A percentile compares a stretch with the other conserved stretches of the same genome.
These are phyloP conservation scores for Macroteleia sp. DNA, from an alignment of 2,888 invertebrate species.

Conservation along the genomic window DNA sequence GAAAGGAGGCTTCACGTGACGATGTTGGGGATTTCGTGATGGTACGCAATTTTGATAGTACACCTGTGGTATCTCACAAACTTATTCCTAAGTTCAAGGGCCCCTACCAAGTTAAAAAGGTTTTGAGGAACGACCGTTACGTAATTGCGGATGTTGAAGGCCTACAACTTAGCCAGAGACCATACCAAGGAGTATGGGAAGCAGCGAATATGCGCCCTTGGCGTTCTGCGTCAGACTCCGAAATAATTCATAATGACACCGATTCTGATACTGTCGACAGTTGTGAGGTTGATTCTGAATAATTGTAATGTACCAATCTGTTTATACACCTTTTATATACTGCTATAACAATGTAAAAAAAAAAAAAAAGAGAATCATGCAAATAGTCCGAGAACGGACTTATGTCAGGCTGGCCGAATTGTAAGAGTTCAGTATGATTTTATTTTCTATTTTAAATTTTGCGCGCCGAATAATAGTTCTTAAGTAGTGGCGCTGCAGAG, in stretches of 20 bases:
- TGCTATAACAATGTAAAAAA: neutral
- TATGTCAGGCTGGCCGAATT: neutral
- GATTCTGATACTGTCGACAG: too few relatives aligned
- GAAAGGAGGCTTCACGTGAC: slow-evolving; percentile 60
- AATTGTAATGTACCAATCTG: neutral
- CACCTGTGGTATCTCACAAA: neutral
- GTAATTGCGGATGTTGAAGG: slow-evolving; percentile 51
- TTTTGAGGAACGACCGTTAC: slow-evolving; percentile 62
- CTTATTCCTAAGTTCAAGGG: neutral
- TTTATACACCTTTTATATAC: too few relatives aligned
- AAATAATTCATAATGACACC: neutral
- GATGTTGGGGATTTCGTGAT: slow-evolving; percentile 24
- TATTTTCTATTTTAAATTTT: too few relatives aligned
- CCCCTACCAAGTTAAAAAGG: slow-evolving; percentile 44
- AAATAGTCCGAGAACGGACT: neutral
- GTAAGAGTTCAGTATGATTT: too few relatives aligned
- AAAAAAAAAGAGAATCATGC: too few relatives aligned
- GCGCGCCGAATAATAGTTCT: too few relatives aligned
- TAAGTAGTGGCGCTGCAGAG: too few relatives aligned
- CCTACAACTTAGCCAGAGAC: slow-evolving; percentile 46
- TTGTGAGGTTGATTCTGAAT: neutral
- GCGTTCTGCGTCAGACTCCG: neutral
- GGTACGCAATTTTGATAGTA: neutral
- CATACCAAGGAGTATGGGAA: slow-evolving; percentile 60
- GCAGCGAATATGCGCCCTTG: slow-evolving; percentile 58